Evolutionary conservation across 1,140 invertebrate genomes (phyloP), one percentile per base, ranked within the genome.

Genomic region (Drosophila nannoptera): DNA sequence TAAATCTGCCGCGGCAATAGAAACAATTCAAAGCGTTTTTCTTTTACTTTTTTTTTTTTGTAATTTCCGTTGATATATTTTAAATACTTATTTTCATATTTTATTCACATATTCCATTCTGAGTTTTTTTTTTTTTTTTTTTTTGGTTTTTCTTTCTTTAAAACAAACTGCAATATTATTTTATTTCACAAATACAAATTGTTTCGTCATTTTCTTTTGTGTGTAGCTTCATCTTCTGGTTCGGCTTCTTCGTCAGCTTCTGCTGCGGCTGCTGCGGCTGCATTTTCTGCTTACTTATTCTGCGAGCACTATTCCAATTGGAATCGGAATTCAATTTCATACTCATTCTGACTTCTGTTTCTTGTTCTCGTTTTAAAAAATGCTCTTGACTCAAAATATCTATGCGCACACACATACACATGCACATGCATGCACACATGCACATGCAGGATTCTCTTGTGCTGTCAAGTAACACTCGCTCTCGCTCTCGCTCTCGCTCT

Each of bases 91-190:
- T 86, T 54, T 75, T 74, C 65, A 86, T 74, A 74, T 86, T 72
- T 86, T 86, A 86, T 86, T 86, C 81, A 86, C 81, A 86, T 86
- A 86, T 81, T 81, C 61, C 77, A 73, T 83, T 76, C 59, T 76
- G 50, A 62, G 53, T 53, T 82, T 82, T 43, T 43, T n/a, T 43
- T 43, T 43, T 14, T 43, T 12, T 54, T 75, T 74, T 62, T 86
- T 74, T 70, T 46, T 62, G 53, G 48, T 82, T 82, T 43, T 43
- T 42, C 14, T 14, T 43, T 14, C 14, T 43, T 43, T 14, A 82
- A 82, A 82, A 82, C 75, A 83, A 82, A 82, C 75, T 82, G 75
- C 69, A 83, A 72, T 82, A 77, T 82, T 82, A 82, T 82, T 49
- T 82, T 82, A 82, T 82, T 82, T 82, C 78, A 82, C 78, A 82